Percentiles rank a stretch among this genome's conserved stretches.
These are phyloP conservation scores for Cylindroiulus punctatus DNA, from an alignment of 2,888 invertebrate species.

Conservation along the genomic window DNA sequence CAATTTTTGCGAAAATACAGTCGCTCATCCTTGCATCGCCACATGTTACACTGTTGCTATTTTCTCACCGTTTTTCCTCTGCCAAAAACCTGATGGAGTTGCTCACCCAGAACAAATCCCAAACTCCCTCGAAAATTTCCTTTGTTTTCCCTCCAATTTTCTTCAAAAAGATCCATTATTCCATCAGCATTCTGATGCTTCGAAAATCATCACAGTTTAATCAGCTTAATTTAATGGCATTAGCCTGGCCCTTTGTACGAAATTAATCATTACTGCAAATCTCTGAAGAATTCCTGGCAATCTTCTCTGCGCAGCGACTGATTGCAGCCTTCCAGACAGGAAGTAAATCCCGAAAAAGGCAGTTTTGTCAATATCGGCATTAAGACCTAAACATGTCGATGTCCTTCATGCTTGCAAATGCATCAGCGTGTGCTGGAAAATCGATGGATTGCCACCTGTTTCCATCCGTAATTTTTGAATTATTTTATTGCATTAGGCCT, in stretches of 20 bases:
- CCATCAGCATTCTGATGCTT: conserved; percentile 7
- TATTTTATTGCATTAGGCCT: conserved; percentile 1
- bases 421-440: background rate
- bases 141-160: background rate
- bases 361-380: background rate
- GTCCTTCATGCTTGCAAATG: background rate
- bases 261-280: background rate
- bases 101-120: no score
- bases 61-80: background rate
- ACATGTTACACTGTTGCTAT: conserved; percentile 19
- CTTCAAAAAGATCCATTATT: background rate
- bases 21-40: background rate
- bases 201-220: conserved; percentile 2
- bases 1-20: background rate
- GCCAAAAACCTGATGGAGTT: no score
- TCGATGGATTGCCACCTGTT: conserved; percentile 22
- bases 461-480: background rate
- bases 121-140: background rate
- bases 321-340: background rate
- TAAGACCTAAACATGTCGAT: background rate
- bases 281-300: background rate
- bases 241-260: background rate
- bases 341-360: background rate
- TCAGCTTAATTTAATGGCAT: conserved; percentile 34
- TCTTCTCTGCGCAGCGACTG: background rate